These are phyloP conservation scores for Manis javanica DNA, from an alignment of 2,797 vertebrate species.

Conservation along the genomic window DNA sequence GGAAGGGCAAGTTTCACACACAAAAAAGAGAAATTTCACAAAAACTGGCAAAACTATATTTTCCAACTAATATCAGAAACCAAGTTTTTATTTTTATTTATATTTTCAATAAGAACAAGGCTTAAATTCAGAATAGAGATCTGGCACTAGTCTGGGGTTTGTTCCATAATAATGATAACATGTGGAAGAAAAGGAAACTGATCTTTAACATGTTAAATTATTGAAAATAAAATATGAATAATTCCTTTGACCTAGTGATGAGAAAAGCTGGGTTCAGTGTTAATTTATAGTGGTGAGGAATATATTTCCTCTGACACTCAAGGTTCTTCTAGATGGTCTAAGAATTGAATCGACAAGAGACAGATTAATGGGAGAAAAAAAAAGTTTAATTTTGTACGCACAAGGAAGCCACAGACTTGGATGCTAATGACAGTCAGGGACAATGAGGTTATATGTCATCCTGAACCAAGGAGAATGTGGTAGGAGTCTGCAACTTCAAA, in stretches of 20 bases:
- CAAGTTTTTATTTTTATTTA: neutral
- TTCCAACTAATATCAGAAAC: neutral
- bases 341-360: too few relatives aligned
- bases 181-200: neutral
- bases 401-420: too few relatives aligned
- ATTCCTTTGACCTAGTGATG: neutral
- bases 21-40: neutral
- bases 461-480: too few relatives aligned
- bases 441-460: too few relatives aligned
- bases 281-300: neutral
- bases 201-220: neutral
- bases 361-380: too few relatives aligned
- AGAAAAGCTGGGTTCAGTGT: neutral
- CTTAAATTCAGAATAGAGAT: neutral
- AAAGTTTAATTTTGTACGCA: too few relatives aligned
- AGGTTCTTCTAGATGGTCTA: too few relatives aligned
- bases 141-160: neutral
- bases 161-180: neutral
- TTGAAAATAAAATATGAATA: neutral
- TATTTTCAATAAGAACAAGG: neutral
- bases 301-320: too few relatives aligned
- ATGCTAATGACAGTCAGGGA: too few relatives aligned
- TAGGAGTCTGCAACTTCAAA: too few relatives aligned
- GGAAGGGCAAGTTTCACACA: neutral
- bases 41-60: neutral